phyloP scores from a whole-genome alignment of 2,113 vertebrate species.

The Nycticryphes semicollaris region DNA sequence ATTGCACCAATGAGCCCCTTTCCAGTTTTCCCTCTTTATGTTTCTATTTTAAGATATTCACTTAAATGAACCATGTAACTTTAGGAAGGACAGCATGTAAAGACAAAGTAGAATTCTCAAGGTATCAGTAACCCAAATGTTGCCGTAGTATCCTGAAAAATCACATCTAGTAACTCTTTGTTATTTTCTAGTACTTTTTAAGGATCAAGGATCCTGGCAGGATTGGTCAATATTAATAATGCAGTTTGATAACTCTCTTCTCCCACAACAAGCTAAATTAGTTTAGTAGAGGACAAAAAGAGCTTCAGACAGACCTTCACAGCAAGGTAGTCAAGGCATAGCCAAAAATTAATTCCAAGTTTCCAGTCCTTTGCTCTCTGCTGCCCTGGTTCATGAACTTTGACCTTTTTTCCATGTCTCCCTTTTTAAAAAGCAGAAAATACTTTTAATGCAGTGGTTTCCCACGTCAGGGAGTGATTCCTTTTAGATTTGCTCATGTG shows the following conservation, averaged over 20 bases:
- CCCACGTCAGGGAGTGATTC: not conserved
- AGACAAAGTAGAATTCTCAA: not conserved
- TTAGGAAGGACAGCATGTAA: not conserved
- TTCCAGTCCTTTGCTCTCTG: not conserved
- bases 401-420: not conserved
- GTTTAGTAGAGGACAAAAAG: not conserved
- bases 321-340: not conserved
- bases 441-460: not conserved
- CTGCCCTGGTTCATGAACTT: not conserved
- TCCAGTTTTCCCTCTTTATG: not conserved
- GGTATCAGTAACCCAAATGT: not conserved
- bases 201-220: not conserved
- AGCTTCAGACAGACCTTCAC: not conserved
- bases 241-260: not conserved
- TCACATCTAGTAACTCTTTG: not conserved
- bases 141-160: not conserved
- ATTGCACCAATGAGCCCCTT: not conserved
- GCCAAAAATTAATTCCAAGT: not conserved
- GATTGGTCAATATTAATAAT: not conserved
- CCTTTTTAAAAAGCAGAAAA: not conserved
- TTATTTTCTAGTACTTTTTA: not conserved
- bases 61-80: rapidly evolving
- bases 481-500: not conserved
- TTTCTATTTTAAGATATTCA: not conserved
- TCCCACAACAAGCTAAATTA: not conserved